A percentile compares a stretch with the other conserved stretches of the same genome.
Conservation (phyloP, 2,888 invertebrate genomes). For the Scaptomyza parva region DNA sequence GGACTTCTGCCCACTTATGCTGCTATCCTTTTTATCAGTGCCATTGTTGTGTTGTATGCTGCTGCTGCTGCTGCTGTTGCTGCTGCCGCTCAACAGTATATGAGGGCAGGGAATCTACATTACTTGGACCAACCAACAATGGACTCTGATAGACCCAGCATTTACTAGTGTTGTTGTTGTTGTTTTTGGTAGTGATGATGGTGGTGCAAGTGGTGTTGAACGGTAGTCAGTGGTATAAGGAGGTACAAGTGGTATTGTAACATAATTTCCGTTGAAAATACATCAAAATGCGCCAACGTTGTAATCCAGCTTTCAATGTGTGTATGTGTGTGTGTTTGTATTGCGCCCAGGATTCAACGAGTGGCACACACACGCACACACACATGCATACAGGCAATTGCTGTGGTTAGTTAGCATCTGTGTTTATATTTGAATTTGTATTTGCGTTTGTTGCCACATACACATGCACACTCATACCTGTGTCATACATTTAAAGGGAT, state of each 20-base stretch:
- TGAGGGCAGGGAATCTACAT: background rate
- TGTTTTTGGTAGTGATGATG: conserved; percentile 11
- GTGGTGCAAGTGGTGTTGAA: conserved; percentile 13
- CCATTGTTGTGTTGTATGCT: conserved; percentile 42
- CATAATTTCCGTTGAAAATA: conserved; percentile 77
- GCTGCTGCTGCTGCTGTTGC: conserved; percentile 39
- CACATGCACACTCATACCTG: conserved; percentile 15
- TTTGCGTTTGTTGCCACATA: conserved; percentile 67
- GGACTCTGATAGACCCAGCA: conserved; percentile 17
- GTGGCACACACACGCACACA: conserved; percentile 19
- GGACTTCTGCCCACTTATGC: conserved; percentile 61
- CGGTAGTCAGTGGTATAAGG: conserved; percentile 39
- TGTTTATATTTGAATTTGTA: conserved; percentile 78
- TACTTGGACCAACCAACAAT: conserved; percentile 32
- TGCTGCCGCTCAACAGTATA: background rate
- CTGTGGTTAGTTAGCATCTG: conserved; percentile 80
- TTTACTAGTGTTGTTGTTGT: conserved; percentile 21
- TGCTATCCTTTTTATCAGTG: conserved; percentile 62
- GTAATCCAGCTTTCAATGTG: conserved; percentile 62
- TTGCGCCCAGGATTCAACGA: conserved; percentile 29
- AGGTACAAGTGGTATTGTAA: conserved; percentile 66
- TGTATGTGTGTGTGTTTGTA: conserved; percentile 46
- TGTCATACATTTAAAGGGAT: conserved; percentile 15
- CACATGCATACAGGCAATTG: conserved; percentile 30
- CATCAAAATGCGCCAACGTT: conserved; percentile 68